Evolutionary conservation across 2,888 invertebrate species (phyloP), one percentile per base, ranked within the genome.

Genomic region (Euclidia mi): DNA sequence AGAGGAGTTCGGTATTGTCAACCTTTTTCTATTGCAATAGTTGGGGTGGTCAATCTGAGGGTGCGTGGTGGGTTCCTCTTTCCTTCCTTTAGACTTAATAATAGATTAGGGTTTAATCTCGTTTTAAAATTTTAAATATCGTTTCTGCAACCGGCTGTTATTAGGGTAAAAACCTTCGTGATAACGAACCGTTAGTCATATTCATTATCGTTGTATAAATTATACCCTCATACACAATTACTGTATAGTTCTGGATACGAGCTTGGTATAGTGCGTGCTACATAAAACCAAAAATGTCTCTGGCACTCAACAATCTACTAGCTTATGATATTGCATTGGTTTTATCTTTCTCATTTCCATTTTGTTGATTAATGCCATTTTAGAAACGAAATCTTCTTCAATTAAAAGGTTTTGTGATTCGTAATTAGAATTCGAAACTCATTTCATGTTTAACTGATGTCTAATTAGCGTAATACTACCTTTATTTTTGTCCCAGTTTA

Each of bases 151-250:
- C 80, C 77, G 72, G 78, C 82, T 81, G 84, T 88, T 88, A 90
- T 89, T 90, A 88, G 80, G 77, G 85, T 89, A 82, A 88, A 89
- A 90, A 87, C 87, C 84, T 91, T 87, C 93, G 93, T 93, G 93
- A 75, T 85, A 81, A 71, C 67, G 68, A 73, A 82, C 86, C 87
- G 88, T 93, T 91, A 89, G 82, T 92, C 90, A 91, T 85, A 88
- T 90, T 90, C 88, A 90, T 89, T 93, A 90, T 88, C 85, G 85
- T 87, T 80, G 86, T 87, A 88, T 89, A 90, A 91, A 90, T 90
- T 92, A 91, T 90, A 87, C 85, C 81, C 86, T 88, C 81, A 86
- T 87, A 88, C 83, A 85, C 84, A 88, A 87, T 89, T 89, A 87
- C 84, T 86, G 84, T 86, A 82, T 76, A 81, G 82, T 82, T 75